Conservation (phyloP, 2,113 vertebrate species). For the Nyctereutes procyonoides region DNA sequence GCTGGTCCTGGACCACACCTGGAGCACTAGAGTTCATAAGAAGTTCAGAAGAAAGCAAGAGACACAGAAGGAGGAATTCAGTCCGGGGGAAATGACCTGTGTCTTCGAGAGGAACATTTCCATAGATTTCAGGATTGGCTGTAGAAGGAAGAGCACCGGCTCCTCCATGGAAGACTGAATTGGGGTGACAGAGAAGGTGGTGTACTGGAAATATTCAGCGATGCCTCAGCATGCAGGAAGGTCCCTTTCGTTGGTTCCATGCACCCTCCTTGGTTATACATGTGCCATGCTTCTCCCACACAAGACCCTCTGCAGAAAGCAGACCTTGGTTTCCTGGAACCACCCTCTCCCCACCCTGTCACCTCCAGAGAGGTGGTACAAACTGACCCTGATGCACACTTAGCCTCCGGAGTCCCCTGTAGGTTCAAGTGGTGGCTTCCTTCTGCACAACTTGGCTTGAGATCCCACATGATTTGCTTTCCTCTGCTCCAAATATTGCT, state of each 20-base stretch:
- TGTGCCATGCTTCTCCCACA: neutral
- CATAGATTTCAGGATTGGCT: neutral
- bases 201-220: neutral
- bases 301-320: neutral
- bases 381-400: neutral
- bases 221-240: fast-evolving
- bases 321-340: neutral
- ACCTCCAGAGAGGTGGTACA: neutral
- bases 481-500: too few relatives aligned
- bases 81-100: neutral
- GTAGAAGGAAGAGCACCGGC: neutral
- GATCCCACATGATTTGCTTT: neutral
- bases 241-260: neutral
- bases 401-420: neutral
- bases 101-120: neutral
- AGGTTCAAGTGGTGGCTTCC: neutral
- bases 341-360: neutral
- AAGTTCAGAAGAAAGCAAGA: neutral
- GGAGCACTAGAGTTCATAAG: neutral
- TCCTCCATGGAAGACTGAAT: neutral
- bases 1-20: neutral
- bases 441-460: neutral
- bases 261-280: neutral
- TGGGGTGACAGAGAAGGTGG: too few relatives aligned
- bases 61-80: neutral